These are phyloP conservation scores for Aix galericulata DNA, from an alignment of 2,113 vertebrate genomes.

Conservation along the genomic window DNA sequence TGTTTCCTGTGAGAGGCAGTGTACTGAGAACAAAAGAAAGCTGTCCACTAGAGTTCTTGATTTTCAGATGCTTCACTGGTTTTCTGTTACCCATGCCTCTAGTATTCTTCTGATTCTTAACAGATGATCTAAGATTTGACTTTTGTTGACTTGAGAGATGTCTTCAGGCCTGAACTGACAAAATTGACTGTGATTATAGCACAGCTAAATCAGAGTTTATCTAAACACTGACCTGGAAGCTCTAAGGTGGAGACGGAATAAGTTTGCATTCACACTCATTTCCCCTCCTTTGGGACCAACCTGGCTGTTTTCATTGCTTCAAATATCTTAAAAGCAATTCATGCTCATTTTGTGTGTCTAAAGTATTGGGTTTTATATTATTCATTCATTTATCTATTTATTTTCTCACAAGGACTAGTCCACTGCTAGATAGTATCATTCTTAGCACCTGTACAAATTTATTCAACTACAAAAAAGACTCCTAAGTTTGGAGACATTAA, in stretches of 20 bases:
- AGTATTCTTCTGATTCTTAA: neutral
- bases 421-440: neutral
- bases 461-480: constrained; percentile 5
- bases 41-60: neutral
- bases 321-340: neutral
- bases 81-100: neutral
- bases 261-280: neutral
- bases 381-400: neutral
- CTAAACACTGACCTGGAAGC: neutral
- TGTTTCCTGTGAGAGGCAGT: neutral
- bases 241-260: neutral
- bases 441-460: constrained; percentile 41
- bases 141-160: neutral
- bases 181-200: neutral
- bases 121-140: neutral
- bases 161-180: neutral
- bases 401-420: neutral
- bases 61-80: neutral
- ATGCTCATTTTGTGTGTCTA: neutral
- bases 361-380: accelerated
- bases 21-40: neutral
- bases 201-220: neutral
- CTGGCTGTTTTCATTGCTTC: neutral
- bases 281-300: neutral
- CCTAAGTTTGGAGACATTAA: neutral